Base-by-base conservation (phyloP, 2,113 vertebrate species). In the Coryphaenoides rupestris region DNA sequence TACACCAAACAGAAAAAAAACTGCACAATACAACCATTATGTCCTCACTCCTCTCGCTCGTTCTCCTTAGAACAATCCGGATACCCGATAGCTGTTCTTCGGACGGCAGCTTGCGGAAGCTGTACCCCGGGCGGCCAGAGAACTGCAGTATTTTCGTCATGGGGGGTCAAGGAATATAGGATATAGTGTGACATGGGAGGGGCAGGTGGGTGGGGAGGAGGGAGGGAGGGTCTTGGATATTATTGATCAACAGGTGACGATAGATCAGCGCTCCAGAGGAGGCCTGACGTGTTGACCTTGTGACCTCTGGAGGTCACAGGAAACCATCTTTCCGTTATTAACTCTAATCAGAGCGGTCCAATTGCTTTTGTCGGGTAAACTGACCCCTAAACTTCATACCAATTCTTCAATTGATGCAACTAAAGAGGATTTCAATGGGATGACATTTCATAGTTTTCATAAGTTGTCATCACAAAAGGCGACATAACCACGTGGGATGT, bases 201-300 rank as follows among this genome's bases (percentile, higher is more conserved):
- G 85, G 73, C 67, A 89, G 85, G 87, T 90, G 90, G 85, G 87
- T 90, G 90, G 66, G 76, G 89, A 90, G 74, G 79, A 62, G 69
- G 55, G 60, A 19, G 62, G 19, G 54, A n/a, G 19, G 15, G 55
- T 57, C 21, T n/a, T 19, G 23, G 5, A n/a, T n/a, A n/a, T n/a
- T 28, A 50, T 50, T 50, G 47, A 50, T 50, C 47, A 50, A n/a
- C 15, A 50, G 16, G 47, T 50, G 47, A 16, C 5, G 47, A 50
- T n/a, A n/a, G 47, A 50, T 50, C 15, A n/a, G 47, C 71, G 72
- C 74, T 81, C 76, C 62, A 78, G 77, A 74, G 76, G 69, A 57
- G 61, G 72, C 74, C 63, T 73, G 78, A 79, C 65, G 55, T 40
- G 33, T 12, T 40, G n/a, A 40, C 33, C 9, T 40, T 40, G 9